Evolutionary conservation across 2,888 invertebrate species (phyloP), one percentile per base, ranked within the genome.

Genomic region (Torymus aiolomorphi): DNA sequence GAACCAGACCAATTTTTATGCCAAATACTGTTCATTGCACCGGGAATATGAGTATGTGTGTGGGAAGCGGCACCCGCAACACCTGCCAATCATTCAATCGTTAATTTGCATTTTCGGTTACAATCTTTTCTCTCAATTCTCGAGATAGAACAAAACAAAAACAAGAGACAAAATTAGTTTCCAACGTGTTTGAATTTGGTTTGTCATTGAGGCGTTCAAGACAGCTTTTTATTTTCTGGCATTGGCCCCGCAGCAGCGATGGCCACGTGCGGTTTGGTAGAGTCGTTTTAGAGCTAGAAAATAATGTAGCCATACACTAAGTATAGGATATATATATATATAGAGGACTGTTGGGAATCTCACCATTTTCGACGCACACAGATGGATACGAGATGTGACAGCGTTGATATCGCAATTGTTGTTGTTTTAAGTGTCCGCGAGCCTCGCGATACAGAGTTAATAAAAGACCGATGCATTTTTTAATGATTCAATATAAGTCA

Each of bases 311-410:
- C 84, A 82, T 88, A 88, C 86, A 86, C 84, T 86, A 87, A 88
- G 85, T 86, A 87, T 87, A 31, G 31, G 31, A n/a, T n/a, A 31
- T 31, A 31, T 31, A 31, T 31, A 31, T 86, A 86, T 86, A 81
- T 82, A 82, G 84, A 89, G 88, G 89, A 89, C 85, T 89, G 86
- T 88, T 88, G 88, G 87, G 89, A 89, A 86, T 88, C 90, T 90
- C 90, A 90, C 90, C 89, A 89, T 90, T 90, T 89, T 86, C 86
- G 88, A 88, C 87, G 88, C 87, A 89, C 87, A 89, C 88, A 89
- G 88, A 88, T 88, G 90, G 86, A 86, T 87, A 88, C 87, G 89
- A 90, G 89, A 90, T 88, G 88, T 89, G 90, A 89, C 85, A 88
- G 89, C 87, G 87, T 89, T 90, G 90, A 90, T 88, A 89, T 89